Evolutionary conservation across 1,140 invertebrate species (phyloP), one percentile per base, ranked within the genome.

Genomic region (Gryon sp.): DNA sequence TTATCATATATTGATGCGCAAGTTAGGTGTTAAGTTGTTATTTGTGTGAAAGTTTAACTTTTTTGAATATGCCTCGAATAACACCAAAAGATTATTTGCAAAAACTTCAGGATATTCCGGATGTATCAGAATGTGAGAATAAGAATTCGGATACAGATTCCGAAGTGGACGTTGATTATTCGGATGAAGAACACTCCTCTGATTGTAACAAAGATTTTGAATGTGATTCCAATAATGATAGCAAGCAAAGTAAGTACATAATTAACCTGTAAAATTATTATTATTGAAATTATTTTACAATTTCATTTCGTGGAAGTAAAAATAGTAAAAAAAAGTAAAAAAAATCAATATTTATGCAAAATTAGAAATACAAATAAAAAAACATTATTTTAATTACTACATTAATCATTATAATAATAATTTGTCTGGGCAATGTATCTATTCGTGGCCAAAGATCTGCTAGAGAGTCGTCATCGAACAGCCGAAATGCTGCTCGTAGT

Each of bases 161-260:
- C 7, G 38, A 41, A 41, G 19, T 41, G 4, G 18, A 41, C 2
- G 6, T 41, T 41, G 3, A 41, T 41, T 3, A 9, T 41, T 41
- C 18, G 4, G 12, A 12, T 41, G 18, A 19, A 1, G 18, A 32
- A 32, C 6, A 20, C n/a, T 41, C n/a, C n/a, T 41, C 38, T 11
- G 38, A 41, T 41, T n/a, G n/a, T 41, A 7, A 11, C 19, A 14
- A 41, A 7, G 38, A 41, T 41, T 41, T 41, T 19, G 38, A 41
- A 20, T 41, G 3, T 41, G 18, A 41, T 41, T 20, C 18, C 2
- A 41, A 41, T 20, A 20, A 20, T n/a, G 9, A 20, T 41, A n/a
- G 7, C 12, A 41, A 9, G 19, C 38, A 20, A 41, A 20, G 38
- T 41, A 41, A 41, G 38, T 41, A 41, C 2, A 19, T 19, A 41